These are phyloP conservation scores for Cantharis flavilabris DNA, from an alignment of 2,888 invertebrate genomes.

Conservation along the genomic window DNA sequence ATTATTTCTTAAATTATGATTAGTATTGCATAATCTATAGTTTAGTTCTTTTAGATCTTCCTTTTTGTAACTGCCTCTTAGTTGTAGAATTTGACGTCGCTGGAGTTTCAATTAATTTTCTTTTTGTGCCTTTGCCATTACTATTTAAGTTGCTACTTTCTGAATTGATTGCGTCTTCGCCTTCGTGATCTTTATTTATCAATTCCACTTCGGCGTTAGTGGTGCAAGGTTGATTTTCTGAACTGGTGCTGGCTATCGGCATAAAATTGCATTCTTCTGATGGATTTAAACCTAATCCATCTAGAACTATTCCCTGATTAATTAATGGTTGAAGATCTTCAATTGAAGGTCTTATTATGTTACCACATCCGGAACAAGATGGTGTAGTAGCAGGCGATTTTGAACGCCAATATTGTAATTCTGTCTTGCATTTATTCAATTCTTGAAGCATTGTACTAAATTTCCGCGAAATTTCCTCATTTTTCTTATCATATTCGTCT, in stretches of 20 bases:
- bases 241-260: slow-evolving; percentile 50
- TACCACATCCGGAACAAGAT: slow-evolving; percentile 77
- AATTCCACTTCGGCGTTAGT: neutral
- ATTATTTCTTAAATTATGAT: neutral
- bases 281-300: slow-evolving; percentile 54
- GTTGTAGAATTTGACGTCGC: slow-evolving; percentile 38
- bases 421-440: slow-evolving; percentile 89
- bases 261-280: slow-evolving; percentile 50
- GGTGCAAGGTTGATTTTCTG: slow-evolving; percentile 16
- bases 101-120: neutral
- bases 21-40: slow-evolving; percentile 31
- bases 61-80: slow-evolving; percentile 44
- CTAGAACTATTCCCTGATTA: slow-evolving; percentile 65
- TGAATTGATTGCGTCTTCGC: neutral
- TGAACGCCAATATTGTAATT: slow-evolving; percentile 89
- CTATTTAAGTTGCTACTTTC: neutral
- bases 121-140: neutral
- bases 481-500: slow-evolving; percentile 89
- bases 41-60: slow-evolving; percentile 47
- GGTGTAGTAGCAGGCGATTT: slow-evolving; percentile 78
- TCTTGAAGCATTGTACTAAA: slow-evolving; percentile 87
- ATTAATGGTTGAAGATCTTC: slow-evolving; percentile 66
- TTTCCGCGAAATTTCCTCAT: slow-evolving; percentile 86
- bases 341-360: slow-evolving; percentile 60
- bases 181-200: neutral